A percentile compares a stretch with the other conserved stretches of the same genome.
These are phyloP conservation scores for Xerus rutilus DNA, from an alignment of 2,797 vertebrate genomes.

Conservation along the genomic window DNA sequence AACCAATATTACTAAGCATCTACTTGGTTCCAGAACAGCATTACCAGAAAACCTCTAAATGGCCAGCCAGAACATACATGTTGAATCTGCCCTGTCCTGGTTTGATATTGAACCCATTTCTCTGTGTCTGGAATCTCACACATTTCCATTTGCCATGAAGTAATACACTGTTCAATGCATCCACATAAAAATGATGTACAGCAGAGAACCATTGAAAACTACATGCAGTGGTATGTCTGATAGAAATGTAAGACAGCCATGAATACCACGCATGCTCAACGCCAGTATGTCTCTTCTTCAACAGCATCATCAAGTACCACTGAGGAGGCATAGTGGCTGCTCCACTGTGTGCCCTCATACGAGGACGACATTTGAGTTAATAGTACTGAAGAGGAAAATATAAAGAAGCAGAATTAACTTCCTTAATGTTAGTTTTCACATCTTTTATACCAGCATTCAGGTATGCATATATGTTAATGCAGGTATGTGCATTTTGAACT, in stretches of 20 bases:
- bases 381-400: neutral
- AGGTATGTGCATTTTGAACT: neutral
- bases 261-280: neutral
- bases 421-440: neutral
- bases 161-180: neutral
- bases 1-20: neutral
- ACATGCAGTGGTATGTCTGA: neutral
- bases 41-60: neutral
- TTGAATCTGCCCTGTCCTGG: neutral
- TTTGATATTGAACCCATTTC: neutral
- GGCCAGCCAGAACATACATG: neutral
- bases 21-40: neutral
- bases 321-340: neutral
- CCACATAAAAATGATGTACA: neutral
- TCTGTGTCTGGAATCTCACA: neutral
- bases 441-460: neutral
- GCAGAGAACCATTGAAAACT: neutral
- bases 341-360: accelerated
- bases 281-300: neutral
- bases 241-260: neutral
- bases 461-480: neutral
- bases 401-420: neutral
- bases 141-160: neutral
- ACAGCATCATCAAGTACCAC: neutral
- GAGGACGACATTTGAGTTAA: neutral